Evolutionary conservation across 2,888 invertebrate genomes (phyloP), one percentile per base, ranked within the genome.

Genomic region (Nemurella pictetii): DNA sequence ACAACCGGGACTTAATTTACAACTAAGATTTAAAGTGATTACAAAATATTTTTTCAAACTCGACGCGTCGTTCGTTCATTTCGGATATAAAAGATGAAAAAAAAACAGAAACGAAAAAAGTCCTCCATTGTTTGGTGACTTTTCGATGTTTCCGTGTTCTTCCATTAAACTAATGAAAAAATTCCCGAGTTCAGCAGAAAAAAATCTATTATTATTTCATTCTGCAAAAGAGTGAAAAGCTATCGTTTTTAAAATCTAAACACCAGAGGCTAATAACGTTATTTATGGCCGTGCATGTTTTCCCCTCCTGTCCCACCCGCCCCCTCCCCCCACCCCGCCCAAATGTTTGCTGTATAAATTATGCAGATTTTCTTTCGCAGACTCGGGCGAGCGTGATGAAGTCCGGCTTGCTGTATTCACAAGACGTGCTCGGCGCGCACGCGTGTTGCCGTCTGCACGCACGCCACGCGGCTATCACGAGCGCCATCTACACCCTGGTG

Each of bases 401-500:
- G 85, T 85, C 87, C 0, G 86, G 86, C 30, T 85, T 88, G 15
- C 86, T 87, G 25, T 87, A 87, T 83, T 86, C 87, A 36, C 87
- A 87, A 83, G 86, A 86, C 83, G 85, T 87, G 83, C 86, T 87
- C 20, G 85, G 86, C 72, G 85, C 86, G 29, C 86, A 87, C 30
- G 85, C 91, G 88, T 94, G 95, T 89, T 93, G 94, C 87, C 91
- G 94, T 87, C 90, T 95, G 87, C 94, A 94, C 91, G 94, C 94
- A 87, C 94, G 94, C 90, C 94, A 95, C 90, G 94, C 94, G 86
- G 95, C 95, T 83, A 93, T 95, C 88, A 94, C 93, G 87, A 94
- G 94, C 89, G 95, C 94, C 86, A 93, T 95, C 88, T 95, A 95
- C 89, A 94, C 95, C 86, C 90, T 95, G 93, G 95, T 95, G 90